A percentile compares a stretch with the other conserved stretches of the same genome.
Evolutionary conservation across 1,140 invertebrate genomes (phyloP).

Genomic region (Thaumetopoea pityocampa): DNA sequence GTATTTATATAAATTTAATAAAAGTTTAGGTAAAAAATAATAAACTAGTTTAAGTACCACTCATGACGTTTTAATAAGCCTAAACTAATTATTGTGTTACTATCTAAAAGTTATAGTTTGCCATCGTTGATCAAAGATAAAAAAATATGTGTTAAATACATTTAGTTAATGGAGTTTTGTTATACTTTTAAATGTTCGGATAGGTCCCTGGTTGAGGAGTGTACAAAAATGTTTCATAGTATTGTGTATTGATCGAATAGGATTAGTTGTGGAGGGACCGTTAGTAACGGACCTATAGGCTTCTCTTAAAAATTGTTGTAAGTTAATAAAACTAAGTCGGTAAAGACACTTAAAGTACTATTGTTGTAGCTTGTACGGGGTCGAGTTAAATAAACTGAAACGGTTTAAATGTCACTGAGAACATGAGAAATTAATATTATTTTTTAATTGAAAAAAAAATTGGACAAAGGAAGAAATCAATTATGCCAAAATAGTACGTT

Average conservation of each 20-base stretch:
- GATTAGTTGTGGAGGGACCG: conserved; percentile 49
- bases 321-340: conserved; percentile 53
- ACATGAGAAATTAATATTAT: conserved; percentile 10
- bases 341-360: conserved; percentile 73
- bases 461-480: conserved; percentile 1
- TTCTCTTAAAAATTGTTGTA: conserved; percentile 66
- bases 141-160: conserved; percentile 65
- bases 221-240: conserved; percentile 73
- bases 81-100: conserved; percentile 67
- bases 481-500: conserved; percentile 12
- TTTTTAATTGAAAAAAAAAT: background rate
- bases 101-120: conserved; percentile 71
- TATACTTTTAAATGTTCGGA: conserved; percentile 62
- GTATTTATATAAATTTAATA: conserved; percentile 36
- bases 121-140: conserved; percentile 69
- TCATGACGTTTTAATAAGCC: conserved; percentile 45
- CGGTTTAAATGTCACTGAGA: conserved; percentile 30
- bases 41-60: conserved; percentile 43
- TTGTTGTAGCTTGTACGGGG: conserved; percentile 58
- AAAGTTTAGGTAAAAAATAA: conserved; percentile 10
- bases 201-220: conserved; percentile 39
- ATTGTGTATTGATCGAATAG: conserved; percentile 68
- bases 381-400: conserved; percentile 33
- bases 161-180: conserved; percentile 72
- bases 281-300: conserved; percentile 43